Conservation (phyloP, 2,113 vertebrate species). For the Neolamprologus sp. region DNA sequence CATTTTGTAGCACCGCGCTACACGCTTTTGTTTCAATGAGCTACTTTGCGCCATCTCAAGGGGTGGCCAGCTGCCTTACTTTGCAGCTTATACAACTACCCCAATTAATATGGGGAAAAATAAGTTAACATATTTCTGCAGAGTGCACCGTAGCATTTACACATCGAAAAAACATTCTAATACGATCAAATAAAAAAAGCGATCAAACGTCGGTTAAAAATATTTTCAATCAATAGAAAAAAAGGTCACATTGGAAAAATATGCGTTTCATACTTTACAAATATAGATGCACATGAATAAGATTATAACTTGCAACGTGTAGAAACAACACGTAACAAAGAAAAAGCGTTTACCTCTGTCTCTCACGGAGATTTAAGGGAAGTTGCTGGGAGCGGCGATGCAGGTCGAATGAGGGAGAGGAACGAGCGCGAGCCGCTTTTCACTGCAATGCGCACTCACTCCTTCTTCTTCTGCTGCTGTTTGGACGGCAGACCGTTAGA, state of each 20-base stretch:
- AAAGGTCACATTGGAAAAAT: no score
- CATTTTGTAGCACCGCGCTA: constrained; percentile 52
- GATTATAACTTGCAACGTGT: neutral
- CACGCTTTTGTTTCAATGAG: neutral
- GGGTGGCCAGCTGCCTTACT: neutral
- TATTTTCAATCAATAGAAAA: neutral
- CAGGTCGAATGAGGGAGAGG: neutral
- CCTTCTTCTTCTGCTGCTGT: constrained; percentile 4
- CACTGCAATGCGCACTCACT: neutral
- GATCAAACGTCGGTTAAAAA: neutral
- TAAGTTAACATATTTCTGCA: accelerated
- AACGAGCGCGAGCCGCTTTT: neutral
- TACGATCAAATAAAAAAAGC: neutral
- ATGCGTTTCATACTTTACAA: neutral
- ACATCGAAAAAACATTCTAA: neutral
- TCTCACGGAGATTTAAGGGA: accelerated
- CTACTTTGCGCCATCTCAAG: neutral
- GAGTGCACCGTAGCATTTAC: neutral
- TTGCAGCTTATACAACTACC: neutral
- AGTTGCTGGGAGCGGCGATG: neutral
- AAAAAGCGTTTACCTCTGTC: neutral
- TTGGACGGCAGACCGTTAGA: neutral
- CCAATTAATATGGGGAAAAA: accelerated
- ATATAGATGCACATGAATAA: neutral
- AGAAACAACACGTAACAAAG: neutral